A percentile compares a stretch with the other conserved stretches of the same genome.
Evolutionary conservation across 2,797 vertebrate species (phyloP).

Genomic region (Peromyscus nudipes): DNA sequence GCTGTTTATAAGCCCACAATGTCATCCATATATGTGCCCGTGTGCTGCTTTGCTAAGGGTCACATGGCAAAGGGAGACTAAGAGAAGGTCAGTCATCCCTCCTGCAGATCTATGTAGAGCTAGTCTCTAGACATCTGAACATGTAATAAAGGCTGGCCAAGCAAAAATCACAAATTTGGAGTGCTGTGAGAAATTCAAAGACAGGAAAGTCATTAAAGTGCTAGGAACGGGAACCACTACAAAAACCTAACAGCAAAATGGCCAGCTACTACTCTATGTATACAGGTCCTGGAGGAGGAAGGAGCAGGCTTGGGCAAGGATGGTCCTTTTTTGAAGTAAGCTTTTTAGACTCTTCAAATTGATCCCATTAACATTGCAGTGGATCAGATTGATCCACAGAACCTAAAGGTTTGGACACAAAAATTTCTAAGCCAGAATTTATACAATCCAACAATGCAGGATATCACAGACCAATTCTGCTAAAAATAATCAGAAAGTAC

Average conservation of each 20-base stretch:
- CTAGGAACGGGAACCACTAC: neutral
- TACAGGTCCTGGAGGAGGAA: neutral
- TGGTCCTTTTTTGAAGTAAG: neutral
- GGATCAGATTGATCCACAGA: slow-evolving; percentile 15
- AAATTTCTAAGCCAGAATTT: slow-evolving; percentile 50
- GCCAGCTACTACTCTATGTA: neutral
- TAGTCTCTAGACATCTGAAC: neutral
- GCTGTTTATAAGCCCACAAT: slow-evolving; percentile 21
- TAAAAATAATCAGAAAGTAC: slow-evolving; percentile 3
- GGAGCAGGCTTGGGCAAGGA: neutral
- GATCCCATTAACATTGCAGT: neutral
- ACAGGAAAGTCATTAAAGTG: slow-evolving; percentile 34
- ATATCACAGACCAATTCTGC: slow-evolving; percentile 22
- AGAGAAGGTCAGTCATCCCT: neutral
- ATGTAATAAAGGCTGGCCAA: slow-evolving; percentile 31
- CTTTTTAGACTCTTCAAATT: slow-evolving; percentile 22
- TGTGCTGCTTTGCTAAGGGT: neutral
- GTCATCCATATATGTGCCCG: neutral
- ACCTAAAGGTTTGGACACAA: slow-evolving; percentile 29
- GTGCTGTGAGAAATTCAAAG: slow-evolving; percentile 52
- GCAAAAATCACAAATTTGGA: slow-evolving; percentile 30
- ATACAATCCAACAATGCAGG: slow-evolving; percentile 1
- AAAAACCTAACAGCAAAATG: slow-evolving; percentile 50
- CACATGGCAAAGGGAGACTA: neutral
- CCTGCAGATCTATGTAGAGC: neutral